Base-by-base conservation (phyloP, 1,140 invertebrate species). In the Himalopsyche phryganea region DNA sequence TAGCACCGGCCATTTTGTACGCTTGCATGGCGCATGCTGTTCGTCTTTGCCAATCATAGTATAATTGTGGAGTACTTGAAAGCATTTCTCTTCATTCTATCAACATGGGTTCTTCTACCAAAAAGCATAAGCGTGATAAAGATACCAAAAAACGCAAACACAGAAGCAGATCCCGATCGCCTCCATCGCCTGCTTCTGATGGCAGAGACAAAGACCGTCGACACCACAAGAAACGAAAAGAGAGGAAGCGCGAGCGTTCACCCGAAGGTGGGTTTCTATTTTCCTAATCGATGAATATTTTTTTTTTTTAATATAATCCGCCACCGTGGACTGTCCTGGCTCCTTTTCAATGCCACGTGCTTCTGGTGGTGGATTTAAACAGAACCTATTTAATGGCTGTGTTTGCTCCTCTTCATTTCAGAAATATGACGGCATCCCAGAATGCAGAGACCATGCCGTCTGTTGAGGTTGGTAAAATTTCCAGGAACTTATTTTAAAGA, bases 191-290 rank as follows among this genome's bases (percentile, higher is more conserved):
- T 61, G 20, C 40, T 32, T 38, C 53, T 7, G 60, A 61, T 32
- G 56, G 19, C 1, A 20, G 59, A 1, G 54, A 61, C 5, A 56
- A 58, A 23, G 53, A 80, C 60, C 76, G 80, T 53, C 80, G 81
- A 32, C 81, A 81, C 63, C 82, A 84, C 58, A 82, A 81, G 60
- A 82, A 81, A 57, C 80, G 81, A 49, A 83, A 81, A 62, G 82
- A 83, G 14, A 78, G 75, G 66, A 81, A 82, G 57, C 76, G 76
- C 45, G 81, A 77, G 67, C n/a, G 68, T 64, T 69, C 71, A 11
- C 67, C 65, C 20, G 66, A 70, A 4, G 51, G 59, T 48, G 56
- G 33, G 11, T 17, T 63, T 40, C 38, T 28, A 28, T 28, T 9
- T 28, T 5, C 23, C 23, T 28, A n/a, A n/a, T n/a, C n/a, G n/a